phyloP scores from a whole-genome alignment of 1,140 invertebrate genomes.

The Matsumurasca onukii region DNA sequence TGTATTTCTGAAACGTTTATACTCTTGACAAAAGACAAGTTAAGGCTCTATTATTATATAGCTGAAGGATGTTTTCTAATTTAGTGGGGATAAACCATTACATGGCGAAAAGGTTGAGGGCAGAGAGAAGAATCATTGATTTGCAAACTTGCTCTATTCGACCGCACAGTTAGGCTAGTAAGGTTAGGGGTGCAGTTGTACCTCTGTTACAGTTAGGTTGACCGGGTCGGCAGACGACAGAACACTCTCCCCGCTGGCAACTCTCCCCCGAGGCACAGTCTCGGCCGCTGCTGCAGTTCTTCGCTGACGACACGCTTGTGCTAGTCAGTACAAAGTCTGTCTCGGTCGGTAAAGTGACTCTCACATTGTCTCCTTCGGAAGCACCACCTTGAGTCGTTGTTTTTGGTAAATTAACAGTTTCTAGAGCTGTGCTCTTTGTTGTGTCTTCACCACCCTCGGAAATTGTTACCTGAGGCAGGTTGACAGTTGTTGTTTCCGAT shows the following conservation, averaged over 20 bases:
- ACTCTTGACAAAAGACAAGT: too few species aligned
- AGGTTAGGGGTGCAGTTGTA: slow-evolving; percentile 45
- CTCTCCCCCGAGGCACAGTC: slow-evolving; percentile 35
- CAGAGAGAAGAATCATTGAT: too few species aligned
- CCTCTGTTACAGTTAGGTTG: slow-evolving; percentile 51
- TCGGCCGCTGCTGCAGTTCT: slow-evolving; percentile 37
- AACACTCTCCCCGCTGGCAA: slow-evolving; percentile 33
- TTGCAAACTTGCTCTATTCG: too few species aligned
- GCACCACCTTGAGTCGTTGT: slow-evolving; percentile 30
- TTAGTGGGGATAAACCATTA: too few species aligned
- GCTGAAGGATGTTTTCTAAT: too few species aligned
- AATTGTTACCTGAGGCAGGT: not conserved
- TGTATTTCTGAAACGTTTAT: too few species aligned
- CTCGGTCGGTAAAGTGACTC: slow-evolving; percentile 16
- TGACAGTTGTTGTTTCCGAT: not conserved
- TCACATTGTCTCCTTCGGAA: slow-evolving; percentile 23
- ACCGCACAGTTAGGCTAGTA: too few species aligned
- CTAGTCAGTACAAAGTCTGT: slow-evolving; percentile 29
- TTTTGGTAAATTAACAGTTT: slow-evolving; percentile 25
- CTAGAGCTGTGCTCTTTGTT: not conserved
- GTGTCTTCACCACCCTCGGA: not conserved
- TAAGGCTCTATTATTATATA: too few species aligned
- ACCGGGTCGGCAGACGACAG: slow-evolving; percentile 32
- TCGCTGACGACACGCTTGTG: slow-evolving; percentile 15
- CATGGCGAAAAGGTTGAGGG: too few species aligned